Evolutionary conservation across 1,140 invertebrate species (phyloP).

Genomic region (Drosophila parvula): DNA sequence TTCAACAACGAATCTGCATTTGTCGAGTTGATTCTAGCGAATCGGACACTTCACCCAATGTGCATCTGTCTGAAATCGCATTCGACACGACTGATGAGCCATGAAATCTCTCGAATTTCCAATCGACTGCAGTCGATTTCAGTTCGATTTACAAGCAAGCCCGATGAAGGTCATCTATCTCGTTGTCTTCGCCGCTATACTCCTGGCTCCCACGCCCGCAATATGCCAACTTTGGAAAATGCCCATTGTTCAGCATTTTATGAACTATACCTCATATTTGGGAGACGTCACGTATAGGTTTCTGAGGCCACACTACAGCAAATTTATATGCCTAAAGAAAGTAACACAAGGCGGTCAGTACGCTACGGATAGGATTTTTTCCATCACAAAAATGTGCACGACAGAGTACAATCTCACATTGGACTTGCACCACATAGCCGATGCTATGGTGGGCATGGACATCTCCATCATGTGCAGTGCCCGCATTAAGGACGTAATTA

Average conservation of each 20-base stretch:
- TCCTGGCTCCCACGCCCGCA: not conserved
- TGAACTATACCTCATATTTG: too few relatives aligned
- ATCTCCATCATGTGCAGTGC: not conserved
- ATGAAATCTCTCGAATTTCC: slow-evolving; percentile 29
- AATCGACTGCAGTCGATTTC: slow-evolving; percentile 2
- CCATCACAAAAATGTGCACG: not conserved
- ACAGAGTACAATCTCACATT: not conserved
- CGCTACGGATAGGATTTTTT: not conserved
- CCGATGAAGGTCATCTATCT: not conserved
- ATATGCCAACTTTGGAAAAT: not conserved
- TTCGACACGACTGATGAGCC: slow-evolving; percentile 23
- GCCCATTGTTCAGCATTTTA: too few relatives aligned
- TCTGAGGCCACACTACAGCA: not conserved
- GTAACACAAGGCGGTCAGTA: not conserved
- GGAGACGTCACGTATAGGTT: too few relatives aligned
- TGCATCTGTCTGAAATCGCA: slow-evolving; percentile 26
- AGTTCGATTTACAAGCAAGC: not conserved
- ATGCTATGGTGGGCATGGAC: not conserved
- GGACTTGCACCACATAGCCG: not conserved
- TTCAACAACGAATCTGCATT: slow-evolving; percentile 4
- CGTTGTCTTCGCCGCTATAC: not conserved
- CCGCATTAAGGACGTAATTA: not conserved
- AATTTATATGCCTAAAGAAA: too few relatives aligned
- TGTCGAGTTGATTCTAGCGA: slow-evolving; percentile 2
- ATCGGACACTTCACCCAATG: slow-evolving; percentile 1